phyloP scores from a whole-genome alignment of 2,113 vertebrate species.

The Stegastes partitus region DNA sequence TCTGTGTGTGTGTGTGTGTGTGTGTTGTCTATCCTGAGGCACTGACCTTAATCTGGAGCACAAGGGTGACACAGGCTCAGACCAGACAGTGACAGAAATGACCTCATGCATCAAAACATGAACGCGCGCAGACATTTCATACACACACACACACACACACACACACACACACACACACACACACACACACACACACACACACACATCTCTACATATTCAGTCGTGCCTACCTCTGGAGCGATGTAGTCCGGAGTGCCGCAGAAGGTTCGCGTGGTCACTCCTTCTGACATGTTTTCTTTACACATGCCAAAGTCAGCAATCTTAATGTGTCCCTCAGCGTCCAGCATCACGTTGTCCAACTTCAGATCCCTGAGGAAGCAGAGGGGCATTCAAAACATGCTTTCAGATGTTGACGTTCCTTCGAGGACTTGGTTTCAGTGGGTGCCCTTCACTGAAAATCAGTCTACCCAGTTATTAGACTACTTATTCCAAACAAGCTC shows the following conservation, averaged over 20 bases:
- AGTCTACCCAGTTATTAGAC: background rate
- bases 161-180: slow-evolving; percentile 3
- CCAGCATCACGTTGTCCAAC: slow-evolving; percentile 98
- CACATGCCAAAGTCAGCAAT: slow-evolving; percentile 99
- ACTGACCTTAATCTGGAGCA: slow-evolving; percentile 70
- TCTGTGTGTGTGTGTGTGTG: slow-evolving; percentile 20
- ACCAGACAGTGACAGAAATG: slow-evolving; percentile 59
- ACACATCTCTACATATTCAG: background rate
- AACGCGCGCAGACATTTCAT: background rate
- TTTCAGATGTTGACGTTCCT: background rate
- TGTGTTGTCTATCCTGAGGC: slow-evolving; percentile 52
- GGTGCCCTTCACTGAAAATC: background rate
- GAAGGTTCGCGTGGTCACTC: slow-evolving; percentile 94
- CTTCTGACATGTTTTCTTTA: slow-evolving; percentile 94
- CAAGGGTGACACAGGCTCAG: slow-evolving; percentile 59
- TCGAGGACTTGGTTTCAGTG: background rate
- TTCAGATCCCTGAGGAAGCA: slow-evolving; percentile 91
- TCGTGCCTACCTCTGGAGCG: slow-evolving; percentile 94
- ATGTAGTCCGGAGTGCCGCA: slow-evolving; percentile 99
- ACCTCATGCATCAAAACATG: slow-evolving; percentile 50
- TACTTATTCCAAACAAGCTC: background rate
- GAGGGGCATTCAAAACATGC: slow-evolving; percentile 4
- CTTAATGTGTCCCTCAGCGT: slow-evolving; percentile 96
- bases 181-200: background rate
- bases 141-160: too few species aligned